Conservation (phyloP, 1,140 invertebrate genomes). For the Ips nitidus region DNA sequence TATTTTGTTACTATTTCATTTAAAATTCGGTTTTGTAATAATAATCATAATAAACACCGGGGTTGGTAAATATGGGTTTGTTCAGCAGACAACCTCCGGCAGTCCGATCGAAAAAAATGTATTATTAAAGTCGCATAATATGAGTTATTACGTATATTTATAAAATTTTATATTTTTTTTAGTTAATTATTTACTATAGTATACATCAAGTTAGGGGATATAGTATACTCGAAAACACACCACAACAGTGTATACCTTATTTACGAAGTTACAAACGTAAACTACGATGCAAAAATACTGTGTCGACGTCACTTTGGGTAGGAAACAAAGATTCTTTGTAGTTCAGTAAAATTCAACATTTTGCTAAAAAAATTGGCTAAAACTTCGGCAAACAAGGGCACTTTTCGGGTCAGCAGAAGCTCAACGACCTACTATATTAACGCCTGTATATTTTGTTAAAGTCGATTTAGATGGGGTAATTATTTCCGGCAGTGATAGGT, state of each 20-base stretch:
- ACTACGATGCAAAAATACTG: slow-evolving; percentile 24
- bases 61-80: no score
- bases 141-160: not conserved
- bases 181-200: slow-evolving; percentile 18
- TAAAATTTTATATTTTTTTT: not conserved
- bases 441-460: no score
- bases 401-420: no score
- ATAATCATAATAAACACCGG: no score
- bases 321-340: slow-evolving; percentile 2
- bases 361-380: no score
- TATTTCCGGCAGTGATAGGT: no score
- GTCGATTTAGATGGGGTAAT: no score
- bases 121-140: not conserved
- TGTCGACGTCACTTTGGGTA: slow-evolving; percentile 8
- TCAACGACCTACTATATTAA: no score
- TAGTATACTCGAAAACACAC: slow-evolving; percentile 21
- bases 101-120: no score
- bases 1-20: not conserved
- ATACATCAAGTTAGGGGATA: slow-evolving; percentile 20
- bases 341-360: not conserved
- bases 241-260: not conserved
- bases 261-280: slow-evolving; percentile 6
- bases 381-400: no score
- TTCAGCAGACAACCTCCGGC: no score
- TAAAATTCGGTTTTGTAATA: not conserved